Percentiles rank a stretch among this genome's conserved stretches.
These are phyloP conservation scores for Poecile montanus DNA, from an alignment of 2,797 vertebrate genomes.

Conservation along the genomic window DNA sequence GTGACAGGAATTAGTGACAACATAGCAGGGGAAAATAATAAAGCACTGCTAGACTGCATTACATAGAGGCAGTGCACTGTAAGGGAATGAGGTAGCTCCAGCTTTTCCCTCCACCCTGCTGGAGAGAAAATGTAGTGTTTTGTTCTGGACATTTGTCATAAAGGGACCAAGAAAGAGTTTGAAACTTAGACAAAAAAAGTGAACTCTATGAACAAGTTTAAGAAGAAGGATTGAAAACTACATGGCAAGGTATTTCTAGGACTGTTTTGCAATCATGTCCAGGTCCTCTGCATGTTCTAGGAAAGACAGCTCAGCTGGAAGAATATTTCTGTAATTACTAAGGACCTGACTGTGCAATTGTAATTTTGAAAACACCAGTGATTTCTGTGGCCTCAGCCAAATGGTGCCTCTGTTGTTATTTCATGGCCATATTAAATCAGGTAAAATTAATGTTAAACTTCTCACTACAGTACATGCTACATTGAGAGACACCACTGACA, in stretches of 20 bases:
- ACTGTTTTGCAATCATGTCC: background rate
- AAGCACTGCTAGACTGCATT: background rate
- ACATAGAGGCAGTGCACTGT: background rate
- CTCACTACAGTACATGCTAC: background rate
- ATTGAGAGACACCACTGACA: background rate
- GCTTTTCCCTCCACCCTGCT: background rate
- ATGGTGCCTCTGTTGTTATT: background rate
- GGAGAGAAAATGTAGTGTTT: background rate
- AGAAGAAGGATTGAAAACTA: background rate
- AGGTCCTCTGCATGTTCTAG: background rate
- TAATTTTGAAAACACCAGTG: background rate
- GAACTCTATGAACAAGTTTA: background rate
- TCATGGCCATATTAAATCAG: background rate
- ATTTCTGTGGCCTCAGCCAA: background rate
- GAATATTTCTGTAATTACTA: background rate
- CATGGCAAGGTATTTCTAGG: background rate
- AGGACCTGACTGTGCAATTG: background rate
- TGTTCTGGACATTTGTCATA: background rate
- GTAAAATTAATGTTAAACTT: background rate
- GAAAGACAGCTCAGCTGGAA: background rate
- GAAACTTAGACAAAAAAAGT: background rate
- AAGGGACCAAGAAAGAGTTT: background rate
- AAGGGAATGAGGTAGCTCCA: background rate
- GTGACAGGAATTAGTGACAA: background rate
- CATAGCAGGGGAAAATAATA: background rate